These are phyloP conservation scores for Machaerirhynchus nigripectus DNA, from an alignment of 2,113 vertebrate genomes.

Conservation along the genomic window DNA sequence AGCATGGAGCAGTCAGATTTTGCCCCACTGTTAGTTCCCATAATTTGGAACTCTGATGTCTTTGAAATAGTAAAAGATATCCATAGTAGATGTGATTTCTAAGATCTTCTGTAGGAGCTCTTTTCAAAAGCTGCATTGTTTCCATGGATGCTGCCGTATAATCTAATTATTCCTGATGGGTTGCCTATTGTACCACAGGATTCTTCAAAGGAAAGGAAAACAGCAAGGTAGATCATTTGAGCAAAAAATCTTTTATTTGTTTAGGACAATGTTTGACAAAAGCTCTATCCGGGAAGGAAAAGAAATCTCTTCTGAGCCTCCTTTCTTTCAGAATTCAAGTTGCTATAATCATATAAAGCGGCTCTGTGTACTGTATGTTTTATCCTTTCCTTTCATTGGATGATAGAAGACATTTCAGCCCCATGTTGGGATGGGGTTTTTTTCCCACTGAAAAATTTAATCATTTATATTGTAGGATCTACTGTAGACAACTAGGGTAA, in stretches of 20 bases:
- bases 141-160: conserved; percentile 64
- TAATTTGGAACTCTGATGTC: conserved; percentile 44
- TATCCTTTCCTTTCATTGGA: conserved; percentile 53
- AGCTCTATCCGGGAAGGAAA: conserved; percentile 55
- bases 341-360: conserved; percentile 47
- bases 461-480: conserved; percentile 52
- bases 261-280: conserved; percentile 70
- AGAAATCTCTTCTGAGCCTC: conserved; percentile 61
- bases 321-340: conserved; percentile 56
- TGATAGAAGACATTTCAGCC: conserved; percentile 52
- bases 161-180: conserved; percentile 73
- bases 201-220: conserved; percentile 68
- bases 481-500: conserved; percentile 43
- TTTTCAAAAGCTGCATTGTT: conserved; percentile 67
- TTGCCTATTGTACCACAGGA: conserved; percentile 45
- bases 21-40: conserved; percentile 56
- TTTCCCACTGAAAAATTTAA: conserved; percentile 55
- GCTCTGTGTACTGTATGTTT: conserved; percentile 54
- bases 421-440: conserved; percentile 33
- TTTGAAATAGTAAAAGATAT: conserved; percentile 61
- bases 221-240: conserved; percentile 70
- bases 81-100: conserved; percentile 68
- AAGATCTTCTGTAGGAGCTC: conserved; percentile 57
- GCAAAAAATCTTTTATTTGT: conserved; percentile 71
- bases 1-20: conserved; percentile 33